Base-by-base conservation (phyloP, 2,113 vertebrate genomes). In the Podiceps cristatus region DNA sequence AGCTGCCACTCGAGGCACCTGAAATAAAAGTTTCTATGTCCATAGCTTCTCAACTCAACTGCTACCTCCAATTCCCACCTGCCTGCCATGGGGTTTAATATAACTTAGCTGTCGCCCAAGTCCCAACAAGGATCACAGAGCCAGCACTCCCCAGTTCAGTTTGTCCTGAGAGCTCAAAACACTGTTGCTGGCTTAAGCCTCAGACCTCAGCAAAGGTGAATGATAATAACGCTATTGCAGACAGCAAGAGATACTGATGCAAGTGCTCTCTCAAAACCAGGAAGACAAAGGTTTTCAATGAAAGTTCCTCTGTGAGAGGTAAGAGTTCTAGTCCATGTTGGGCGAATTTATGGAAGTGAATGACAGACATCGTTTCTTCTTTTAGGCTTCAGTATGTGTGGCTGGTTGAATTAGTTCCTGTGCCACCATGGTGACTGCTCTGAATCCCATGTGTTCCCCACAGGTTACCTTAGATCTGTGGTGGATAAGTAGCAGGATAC, bases 141-240 rank as follows among this genome's bases (percentile, higher is more conserved):
- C 15, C 53, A 7, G 9, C 40, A 23, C 62, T 66, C 7, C 24
- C 22, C 9, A 13, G 18, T 31, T 68, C 17, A 25, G 2, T 78
- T 63, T 86, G 25, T 60, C 25, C 15, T 49, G 18, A 44, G 83
- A 92, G n/a, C 69, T 33, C 10, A 71, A 49, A 93, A 24, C 2
- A 0, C 23, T 75, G 5, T 17, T 81, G 16, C 31, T 56, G 53
- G n/a, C 6, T 28, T 17, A 45, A 40, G 10, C 47, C 28, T 50
- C 4, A 2, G 40, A 20, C 47, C 22, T 52, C 0, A 0, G 27
- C 37, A 42, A 40, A 58, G 33, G 7, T 59, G 45, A 35, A 23
- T 10, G 17, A 53, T 58, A 9, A 37, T 37, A 37, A 37, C 37
- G 18, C 33, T 73, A 1, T 18, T 31, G 33, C 13, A 58, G 53